Evolutionary conservation across 2,113 vertebrate species (phyloP).

Genomic region (Colius striatus): DNA sequence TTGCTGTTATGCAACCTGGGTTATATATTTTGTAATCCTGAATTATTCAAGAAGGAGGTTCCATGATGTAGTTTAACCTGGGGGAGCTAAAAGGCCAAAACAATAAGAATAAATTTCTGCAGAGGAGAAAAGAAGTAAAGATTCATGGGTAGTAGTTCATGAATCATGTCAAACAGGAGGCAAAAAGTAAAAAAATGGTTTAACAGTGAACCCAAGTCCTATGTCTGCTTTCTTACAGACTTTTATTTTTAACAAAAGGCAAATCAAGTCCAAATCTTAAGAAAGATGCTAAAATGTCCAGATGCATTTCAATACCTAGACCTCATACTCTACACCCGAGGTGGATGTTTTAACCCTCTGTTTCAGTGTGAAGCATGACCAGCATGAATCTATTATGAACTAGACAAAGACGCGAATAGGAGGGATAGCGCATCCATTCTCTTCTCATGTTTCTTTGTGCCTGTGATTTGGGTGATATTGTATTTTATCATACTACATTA

Average conservation of each 20-base stretch:
- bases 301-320: background rate
- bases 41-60: slow-evolving; percentile 3
- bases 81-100: background rate
- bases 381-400: background rate
- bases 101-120: background rate
- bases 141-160: background rate
- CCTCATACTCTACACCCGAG: background rate
- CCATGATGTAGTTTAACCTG: background rate
- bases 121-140: background rate
- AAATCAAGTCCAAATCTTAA: background rate
- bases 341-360: background rate
- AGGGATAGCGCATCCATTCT: background rate
- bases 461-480: background rate
- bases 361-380: background rate
- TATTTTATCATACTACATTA: background rate
- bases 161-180: background rate
- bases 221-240: background rate
- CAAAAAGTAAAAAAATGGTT: background rate
- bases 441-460: background rate
- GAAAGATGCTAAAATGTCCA: background rate
- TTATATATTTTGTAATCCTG: background rate
- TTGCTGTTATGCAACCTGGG: background rate
- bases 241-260: background rate
- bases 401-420: background rate
- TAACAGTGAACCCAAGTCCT: background rate